Evolutionary conservation across 1,140 invertebrate species (phyloP).

Genomic region (Zaprionus lachaisei): DNA sequence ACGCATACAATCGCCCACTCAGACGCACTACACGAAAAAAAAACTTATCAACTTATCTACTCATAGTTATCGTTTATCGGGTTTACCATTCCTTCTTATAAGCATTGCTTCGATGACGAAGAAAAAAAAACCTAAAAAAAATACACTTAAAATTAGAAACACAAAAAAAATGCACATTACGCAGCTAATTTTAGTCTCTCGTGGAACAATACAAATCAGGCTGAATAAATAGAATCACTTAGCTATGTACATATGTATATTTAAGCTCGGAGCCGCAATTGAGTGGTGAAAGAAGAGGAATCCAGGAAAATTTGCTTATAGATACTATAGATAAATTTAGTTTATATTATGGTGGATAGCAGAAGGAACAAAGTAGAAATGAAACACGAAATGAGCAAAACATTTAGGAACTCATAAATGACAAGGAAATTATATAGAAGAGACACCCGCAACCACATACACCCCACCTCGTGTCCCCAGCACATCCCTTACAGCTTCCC

Average conservation of each 20-base stretch:
- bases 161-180: conserved; percentile 53
- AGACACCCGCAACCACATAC: background rate
- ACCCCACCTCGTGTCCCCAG: background rate
- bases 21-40: conserved; percentile 47
- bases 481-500: background rate
- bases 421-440: conserved; percentile 36
- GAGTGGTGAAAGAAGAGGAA: conserved; percentile 2
- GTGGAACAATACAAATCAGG: conserved; percentile 54
- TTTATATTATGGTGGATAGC: background rate
- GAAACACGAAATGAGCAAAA: conserved; percentile 35
- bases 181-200: conserved; percentile 78
- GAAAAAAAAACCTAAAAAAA: conserved; percentile 22
- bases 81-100: conserved; percentile 56
- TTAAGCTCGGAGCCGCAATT: conserved; percentile 63
- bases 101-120: conserved; percentile 65
- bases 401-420: conserved; percentile 55
- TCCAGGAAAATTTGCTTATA: background rate
- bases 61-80: conserved; percentile 47
- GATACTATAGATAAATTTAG: background rate
- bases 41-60: conserved; percentile 40
- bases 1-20: conserved; percentile 12
- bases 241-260: conserved; percentile 21
- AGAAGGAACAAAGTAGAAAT: conserved; percentile 9
- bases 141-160: conserved; percentile 57
- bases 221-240: conserved; percentile 76